Evolutionary conservation across 2,113 vertebrate species (phyloP).

Genomic region (Istiophorus platypterus): DNA sequence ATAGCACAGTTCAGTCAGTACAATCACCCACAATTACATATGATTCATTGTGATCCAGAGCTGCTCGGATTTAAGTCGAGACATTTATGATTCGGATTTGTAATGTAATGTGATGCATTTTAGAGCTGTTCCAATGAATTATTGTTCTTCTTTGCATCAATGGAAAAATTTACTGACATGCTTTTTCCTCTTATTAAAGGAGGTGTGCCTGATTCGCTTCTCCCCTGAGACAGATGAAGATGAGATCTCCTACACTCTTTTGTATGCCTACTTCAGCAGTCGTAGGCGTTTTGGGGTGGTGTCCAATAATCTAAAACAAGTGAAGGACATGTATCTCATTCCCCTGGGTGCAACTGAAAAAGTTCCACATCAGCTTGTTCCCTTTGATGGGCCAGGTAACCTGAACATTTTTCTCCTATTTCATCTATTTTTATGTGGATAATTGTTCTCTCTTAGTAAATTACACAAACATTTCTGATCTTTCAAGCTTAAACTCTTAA

Average conservation of each 20-base stretch:
- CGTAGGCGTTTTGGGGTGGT: slow-evolving; percentile 96
- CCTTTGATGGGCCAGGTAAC: slow-evolving; percentile 98
- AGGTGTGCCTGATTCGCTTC: slow-evolving; percentile 97
- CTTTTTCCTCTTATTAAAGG: slow-evolving; percentile 83
- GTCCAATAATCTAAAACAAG: slow-evolving; percentile 96
- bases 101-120: background rate
- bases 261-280: slow-evolving; percentile 98
- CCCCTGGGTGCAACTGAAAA: slow-evolving; percentile 94
- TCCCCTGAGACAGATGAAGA: slow-evolving; percentile 97
- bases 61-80: background rate
- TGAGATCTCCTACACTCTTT: slow-evolving; percentile 95
- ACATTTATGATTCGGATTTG: background rate
- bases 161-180: slow-evolving; percentile 29
- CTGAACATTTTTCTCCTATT: background rate
- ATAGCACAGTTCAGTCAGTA: background rate
- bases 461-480: background rate
- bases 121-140: slow-evolving; percentile 1
- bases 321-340: slow-evolving; percentile 99
- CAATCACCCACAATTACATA: background rate
- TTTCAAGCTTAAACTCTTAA: slow-evolving; percentile 34
- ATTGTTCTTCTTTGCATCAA: background rate
- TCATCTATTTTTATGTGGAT: background rate
- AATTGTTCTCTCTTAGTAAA: slow-evolving; percentile 5
- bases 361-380: slow-evolving; percentile 97
- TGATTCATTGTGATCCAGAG: background rate